Conservation (phyloP, 2,797 vertebrate genomes). For the Clarias fuscus region DNA sequence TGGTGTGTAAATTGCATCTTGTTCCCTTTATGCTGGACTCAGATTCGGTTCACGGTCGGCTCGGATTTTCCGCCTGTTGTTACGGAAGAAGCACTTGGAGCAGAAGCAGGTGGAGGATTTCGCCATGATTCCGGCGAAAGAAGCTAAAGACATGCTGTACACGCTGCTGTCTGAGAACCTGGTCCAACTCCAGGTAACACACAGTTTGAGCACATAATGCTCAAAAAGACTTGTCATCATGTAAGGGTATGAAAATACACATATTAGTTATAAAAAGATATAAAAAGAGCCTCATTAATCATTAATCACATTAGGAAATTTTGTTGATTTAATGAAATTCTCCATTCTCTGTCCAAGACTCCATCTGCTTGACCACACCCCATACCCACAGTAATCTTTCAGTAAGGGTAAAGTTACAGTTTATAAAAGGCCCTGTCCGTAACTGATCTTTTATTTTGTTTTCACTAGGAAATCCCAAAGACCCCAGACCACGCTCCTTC, state of each 20-base stretch:
- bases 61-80: constrained; percentile 85
- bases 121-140: constrained; percentile 96
- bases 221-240: background rate
- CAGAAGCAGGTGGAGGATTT: constrained; percentile 99
- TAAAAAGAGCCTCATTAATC: background rate
- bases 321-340: background rate
- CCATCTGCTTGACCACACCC: background rate
- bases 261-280: background rate
- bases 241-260: background rate
- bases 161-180: constrained; percentile 89
- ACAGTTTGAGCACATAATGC: no score
- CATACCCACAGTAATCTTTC: background rate
- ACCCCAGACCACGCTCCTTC: constrained; percentile 92
- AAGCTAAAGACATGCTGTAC: constrained; percentile 97
- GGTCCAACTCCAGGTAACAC: constrained; percentile 84
- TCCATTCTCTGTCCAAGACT: background rate
- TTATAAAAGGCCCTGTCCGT: background rate
- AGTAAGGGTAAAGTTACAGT: background rate
- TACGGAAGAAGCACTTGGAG: constrained; percentile 88
- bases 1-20: background rate
- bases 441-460: background rate
- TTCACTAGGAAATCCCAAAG: constrained; percentile 89
- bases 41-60: constrained; percentile 92
- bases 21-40: background rate
- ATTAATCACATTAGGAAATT: background rate